Evolutionary conservation across 1,140 invertebrate genomes (phyloP), one percentile per base, ranked within the genome.

Genomic region (Anagrus nilaparvatae): DNA sequence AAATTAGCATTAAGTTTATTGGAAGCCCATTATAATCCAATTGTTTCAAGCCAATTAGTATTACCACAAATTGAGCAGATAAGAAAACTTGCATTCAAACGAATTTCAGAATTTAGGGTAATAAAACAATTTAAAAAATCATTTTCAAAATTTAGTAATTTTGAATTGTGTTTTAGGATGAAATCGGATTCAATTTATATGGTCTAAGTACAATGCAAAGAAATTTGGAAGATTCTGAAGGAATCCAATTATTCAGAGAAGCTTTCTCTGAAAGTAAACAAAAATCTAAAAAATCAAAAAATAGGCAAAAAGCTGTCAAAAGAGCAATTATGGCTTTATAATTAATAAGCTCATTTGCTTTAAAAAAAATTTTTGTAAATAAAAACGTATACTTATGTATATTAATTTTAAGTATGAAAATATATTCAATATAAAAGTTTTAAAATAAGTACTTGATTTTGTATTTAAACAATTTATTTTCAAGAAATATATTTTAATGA

Each of bases 121-220:
- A 72, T 65, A n/a, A n/a, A n/a, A n/a, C n/a, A 61, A 43, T 31
- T 38, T 46, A 50, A 31, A 32, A 28, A 19, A 30, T 12, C 29
- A 40, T 24, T 43, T 44, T 33, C 13, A 32, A 34, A 35, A 39
- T 34, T 43, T 24, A 41, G 17, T 40, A 34, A 25, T 32, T 19
- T 28, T 43, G 37, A 31, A 29, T 52, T 54, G 39, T 46, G 50
- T 47, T 65, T 46, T 60, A 93, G 77, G 86, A 97, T 67, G 75
- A 77, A 35, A 69, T 92, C 39, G 92, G 90, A 4, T 87, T 82
- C 59, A 98, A 97, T 70, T 62, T 87, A 33, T 82, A 89, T 60
- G 89, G 82, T 0, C 67, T 97, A 49, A 71, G 79, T 39, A 81
- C 87, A 57, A 52, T 90, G 10, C 79, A 87, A 58, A 69, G 78